Percentiles rank a stretch among this genome's conserved stretches.
These are phyloP conservation scores for Acyrthosiphon pisum DNA, from an alignment of 1,140 invertebrate genomes.

Conservation along the genomic window DNA sequence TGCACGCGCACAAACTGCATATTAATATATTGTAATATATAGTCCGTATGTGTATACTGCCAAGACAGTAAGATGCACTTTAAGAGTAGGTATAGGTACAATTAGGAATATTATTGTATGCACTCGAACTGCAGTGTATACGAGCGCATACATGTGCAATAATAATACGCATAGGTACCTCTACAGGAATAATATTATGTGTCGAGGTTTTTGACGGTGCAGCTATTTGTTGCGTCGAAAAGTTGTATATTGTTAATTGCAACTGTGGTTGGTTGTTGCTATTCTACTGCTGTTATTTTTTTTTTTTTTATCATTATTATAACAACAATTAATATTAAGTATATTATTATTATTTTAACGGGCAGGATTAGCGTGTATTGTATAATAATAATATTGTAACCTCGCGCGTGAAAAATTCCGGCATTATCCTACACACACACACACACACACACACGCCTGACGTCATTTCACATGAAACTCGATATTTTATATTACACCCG, in stretches of 20 bases:
- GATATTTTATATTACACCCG: slow-evolving; percentile 39
- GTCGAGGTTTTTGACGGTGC: background rate
- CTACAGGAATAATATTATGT: background rate
- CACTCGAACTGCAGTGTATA: too few relatives aligned
- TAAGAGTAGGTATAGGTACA: too few relatives aligned
- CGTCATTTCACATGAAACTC: slow-evolving; percentile 36
- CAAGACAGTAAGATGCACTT: too few relatives aligned
- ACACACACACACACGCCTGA: background rate
- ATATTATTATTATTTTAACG: background rate
- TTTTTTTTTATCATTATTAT: too few relatives aligned
- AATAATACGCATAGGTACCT: too few relatives aligned
- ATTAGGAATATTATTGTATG: too few relatives aligned
- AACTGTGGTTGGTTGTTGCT: background rate
- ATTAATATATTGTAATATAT: background rate
- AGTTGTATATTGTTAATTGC: background rate
- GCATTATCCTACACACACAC: slow-evolving; percentile 1
- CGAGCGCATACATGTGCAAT: too few relatives aligned
- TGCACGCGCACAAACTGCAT: background rate
- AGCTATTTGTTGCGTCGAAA: background rate
- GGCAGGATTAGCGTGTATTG: background rate
- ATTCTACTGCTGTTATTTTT: background rate
- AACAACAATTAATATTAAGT: background rate
- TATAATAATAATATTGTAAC: background rate
- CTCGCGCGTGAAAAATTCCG: slow-evolving; percentile 28
- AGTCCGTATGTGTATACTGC: too few relatives aligned